phyloP scores from a whole-genome alignment of 2,113 vertebrate genomes.

The Rafetus swinhoei region DNA sequence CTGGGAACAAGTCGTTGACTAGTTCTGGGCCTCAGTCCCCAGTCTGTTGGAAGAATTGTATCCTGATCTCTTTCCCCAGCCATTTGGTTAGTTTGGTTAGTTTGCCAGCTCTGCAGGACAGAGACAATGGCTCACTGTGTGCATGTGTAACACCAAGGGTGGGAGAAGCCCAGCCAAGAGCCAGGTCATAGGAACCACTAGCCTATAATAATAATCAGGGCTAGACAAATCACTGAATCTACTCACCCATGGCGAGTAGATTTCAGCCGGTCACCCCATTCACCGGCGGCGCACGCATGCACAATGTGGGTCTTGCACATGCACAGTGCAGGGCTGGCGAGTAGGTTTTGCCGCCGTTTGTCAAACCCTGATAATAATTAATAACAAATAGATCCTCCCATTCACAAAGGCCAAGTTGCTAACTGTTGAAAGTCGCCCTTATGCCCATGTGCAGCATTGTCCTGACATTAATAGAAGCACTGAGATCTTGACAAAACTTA shows the following conservation, averaged over 20 bases:
- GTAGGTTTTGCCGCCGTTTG: no score
- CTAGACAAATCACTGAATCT: no score
- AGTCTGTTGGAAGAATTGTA: neutral
- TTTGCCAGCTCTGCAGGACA: fast-evolving
- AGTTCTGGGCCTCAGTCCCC: neutral
- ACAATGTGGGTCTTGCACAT: no score
- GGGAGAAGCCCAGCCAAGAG: neutral
- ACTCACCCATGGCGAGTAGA: no score
- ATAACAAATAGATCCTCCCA: neutral
- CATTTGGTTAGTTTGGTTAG: fast-evolving
- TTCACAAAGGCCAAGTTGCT: neutral
- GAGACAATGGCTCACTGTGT: neutral
- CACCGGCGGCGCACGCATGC: no score
- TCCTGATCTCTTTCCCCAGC: fast-evolving
- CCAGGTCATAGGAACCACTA: fast-evolving
- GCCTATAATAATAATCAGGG: no score
- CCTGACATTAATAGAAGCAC: neutral
- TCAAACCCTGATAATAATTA: no score
- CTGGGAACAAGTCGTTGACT: neutral
- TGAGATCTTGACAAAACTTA: neutral
- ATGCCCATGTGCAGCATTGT: neutral
- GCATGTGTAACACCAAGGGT: fast-evolving
- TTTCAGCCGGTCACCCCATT: no score
- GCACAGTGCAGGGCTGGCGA: no score
- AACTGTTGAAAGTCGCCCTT: neutral